These are phyloP conservation scores for Dryas iulia DNA, from an alignment of 1,140 invertebrate genomes.

Conservation along the genomic window DNA sequence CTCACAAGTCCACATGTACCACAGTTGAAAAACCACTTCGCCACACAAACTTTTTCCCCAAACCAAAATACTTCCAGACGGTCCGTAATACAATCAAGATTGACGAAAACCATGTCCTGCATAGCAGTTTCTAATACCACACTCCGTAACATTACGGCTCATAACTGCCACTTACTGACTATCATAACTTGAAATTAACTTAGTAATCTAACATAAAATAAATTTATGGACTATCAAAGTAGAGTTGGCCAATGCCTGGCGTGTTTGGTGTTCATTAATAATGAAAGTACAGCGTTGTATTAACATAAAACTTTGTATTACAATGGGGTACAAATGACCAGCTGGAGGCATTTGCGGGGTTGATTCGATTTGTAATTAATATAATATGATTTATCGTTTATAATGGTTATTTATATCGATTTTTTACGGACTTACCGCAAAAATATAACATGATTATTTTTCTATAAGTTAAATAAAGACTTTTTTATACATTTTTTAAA, in stretches of 20 bases:
- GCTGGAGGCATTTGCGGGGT: constrained; percentile 11
- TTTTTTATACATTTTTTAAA: too few species aligned
- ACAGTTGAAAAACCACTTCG: too few species aligned
- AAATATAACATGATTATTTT: too few species aligned
- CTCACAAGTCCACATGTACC: too few species aligned
- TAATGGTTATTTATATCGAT: background rate
- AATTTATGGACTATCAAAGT: constrained; percentile 37
- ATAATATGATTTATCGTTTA: background rate
- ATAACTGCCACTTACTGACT: constrained; percentile 33
- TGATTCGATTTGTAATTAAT: constrained; percentile 19
- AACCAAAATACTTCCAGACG: background rate
- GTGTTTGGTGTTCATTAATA: constrained; percentile 28
- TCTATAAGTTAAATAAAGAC: too few species aligned
- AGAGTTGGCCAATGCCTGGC: constrained; percentile 31
- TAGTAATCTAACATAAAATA: constrained; percentile 38
- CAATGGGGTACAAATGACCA: constrained; percentile 30
- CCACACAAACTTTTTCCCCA: background rate
- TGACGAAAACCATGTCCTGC: constrained; percentile 26
- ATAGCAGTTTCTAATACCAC: constrained; percentile 33
- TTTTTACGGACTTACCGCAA: too few species aligned
- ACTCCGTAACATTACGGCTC: constrained; percentile 25
- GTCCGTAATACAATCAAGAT: constrained; percentile 15
- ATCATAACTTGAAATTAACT: constrained; percentile 44
- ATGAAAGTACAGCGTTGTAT: constrained; percentile 30
- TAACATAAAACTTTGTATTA: constrained; percentile 36